phyloP scores from a whole-genome alignment of 2,888 invertebrate genomes.

The Parasteatoda lunata region DNA sequence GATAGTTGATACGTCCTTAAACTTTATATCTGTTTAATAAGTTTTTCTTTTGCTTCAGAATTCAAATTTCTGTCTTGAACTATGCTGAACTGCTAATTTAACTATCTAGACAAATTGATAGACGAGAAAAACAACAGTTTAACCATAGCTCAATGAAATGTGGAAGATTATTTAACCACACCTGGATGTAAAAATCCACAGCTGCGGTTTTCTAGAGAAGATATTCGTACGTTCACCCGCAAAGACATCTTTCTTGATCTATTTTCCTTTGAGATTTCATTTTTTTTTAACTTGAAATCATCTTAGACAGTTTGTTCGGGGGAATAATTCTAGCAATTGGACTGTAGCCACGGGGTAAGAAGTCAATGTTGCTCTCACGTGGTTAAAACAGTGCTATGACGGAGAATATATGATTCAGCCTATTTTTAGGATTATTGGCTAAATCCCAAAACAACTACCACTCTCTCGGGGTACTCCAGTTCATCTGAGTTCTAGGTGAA shows the following conservation, averaged over 20 bases:
- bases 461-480: not conserved
- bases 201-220: not conserved
- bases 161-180: not conserved
- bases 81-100: too few relatives aligned
- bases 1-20: too few relatives aligned
- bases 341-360: constrained; percentile 7
- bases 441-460: constrained; percentile 31
- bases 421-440: constrained; percentile 48
- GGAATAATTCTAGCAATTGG: not conserved
- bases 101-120: too few relatives aligned
- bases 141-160: too few relatives aligned
- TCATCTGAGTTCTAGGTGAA: not conserved
- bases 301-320: not conserved
- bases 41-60: too few relatives aligned
- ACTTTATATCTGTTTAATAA: too few relatives aligned
- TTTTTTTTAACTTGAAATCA: not conserved
- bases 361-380: constrained; percentile 52
- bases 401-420: constrained; percentile 28
- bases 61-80: too few relatives aligned
- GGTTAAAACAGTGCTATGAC: constrained; percentile 20
- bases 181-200: not conserved
- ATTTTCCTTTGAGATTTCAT: not conserved
- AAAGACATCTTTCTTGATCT: not conserved
- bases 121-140: too few relatives aligned
- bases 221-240: not conserved